Evolutionary conservation across 1,140 invertebrate species (phyloP).

Genomic region (Aphidius ervi): DNA sequence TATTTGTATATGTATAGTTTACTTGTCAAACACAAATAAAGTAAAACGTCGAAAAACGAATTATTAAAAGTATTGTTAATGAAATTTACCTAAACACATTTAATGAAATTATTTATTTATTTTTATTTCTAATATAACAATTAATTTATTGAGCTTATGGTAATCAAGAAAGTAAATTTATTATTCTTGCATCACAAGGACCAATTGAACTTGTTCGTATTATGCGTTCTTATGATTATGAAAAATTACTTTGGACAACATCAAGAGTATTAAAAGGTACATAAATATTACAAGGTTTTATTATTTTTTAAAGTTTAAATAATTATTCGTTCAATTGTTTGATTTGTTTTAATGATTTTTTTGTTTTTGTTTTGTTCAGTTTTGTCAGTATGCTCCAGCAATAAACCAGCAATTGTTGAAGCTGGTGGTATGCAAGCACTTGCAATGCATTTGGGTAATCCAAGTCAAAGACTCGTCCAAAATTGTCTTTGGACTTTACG

Average conservation of each 20-base stretch:
- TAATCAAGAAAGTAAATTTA: slow-evolving; percentile 98
- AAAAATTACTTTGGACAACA: slow-evolving; percentile 98
- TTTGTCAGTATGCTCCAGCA: slow-evolving; percentile 93
- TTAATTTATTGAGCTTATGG: slow-evolving; percentile 69
- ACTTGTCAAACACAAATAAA: slow-evolving; percentile 49
- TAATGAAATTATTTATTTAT: not conserved
- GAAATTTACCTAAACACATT: too few relatives aligned
- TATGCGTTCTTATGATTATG: slow-evolving; percentile 95
- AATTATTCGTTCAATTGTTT: not conserved
- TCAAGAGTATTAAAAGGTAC: slow-evolving; percentile 89
- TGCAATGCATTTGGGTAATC: slow-evolving; percentile 90
- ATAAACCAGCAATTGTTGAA: slow-evolving; percentile 96
- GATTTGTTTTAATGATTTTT: slow-evolving; percentile 26
- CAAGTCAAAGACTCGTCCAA: slow-evolving; percentile 88
- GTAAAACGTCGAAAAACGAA: slow-evolving; percentile 38
- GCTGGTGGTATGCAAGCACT: slow-evolving; percentile 96
- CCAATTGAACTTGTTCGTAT: slow-evolving; percentile 95
- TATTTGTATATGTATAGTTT: slow-evolving; percentile 49
- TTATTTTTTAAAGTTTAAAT: too few relatives aligned
- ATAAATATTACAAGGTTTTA: not conserved
- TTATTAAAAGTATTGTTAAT: slow-evolving; percentile 28
- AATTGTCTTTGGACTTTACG: slow-evolving; percentile 97
- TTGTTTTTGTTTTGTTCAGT: slow-evolving; percentile 54
- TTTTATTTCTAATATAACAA: slow-evolving; percentile 6
- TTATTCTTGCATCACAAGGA: slow-evolving; percentile 94